Evolutionary conservation across 64 coral and sea anemone genomes (phyloP).

Genomic region (Anthopleura sola): DNA sequence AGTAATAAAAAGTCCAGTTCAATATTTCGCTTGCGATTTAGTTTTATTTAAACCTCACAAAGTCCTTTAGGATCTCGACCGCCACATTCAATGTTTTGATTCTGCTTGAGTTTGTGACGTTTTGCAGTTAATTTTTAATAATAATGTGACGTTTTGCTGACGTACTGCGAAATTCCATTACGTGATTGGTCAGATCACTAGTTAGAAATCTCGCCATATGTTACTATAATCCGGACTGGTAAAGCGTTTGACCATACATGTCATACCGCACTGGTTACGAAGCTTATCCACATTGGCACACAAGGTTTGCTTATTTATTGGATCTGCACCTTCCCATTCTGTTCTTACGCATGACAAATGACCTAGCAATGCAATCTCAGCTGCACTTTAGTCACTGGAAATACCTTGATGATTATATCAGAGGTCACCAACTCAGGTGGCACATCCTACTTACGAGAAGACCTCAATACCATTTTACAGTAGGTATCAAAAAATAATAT

Average conservation of each 20-base stretch:
- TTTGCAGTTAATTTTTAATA: too few relatives aligned
- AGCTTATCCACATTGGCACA: neutral
- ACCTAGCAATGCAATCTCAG: neutral
- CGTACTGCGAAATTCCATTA: too few relatives aligned
- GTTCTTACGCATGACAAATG: neutral
- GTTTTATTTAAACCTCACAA: too few relatives aligned
- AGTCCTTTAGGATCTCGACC: too few relatives aligned
- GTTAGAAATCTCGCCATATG: too few relatives aligned
- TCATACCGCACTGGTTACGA: neutral
- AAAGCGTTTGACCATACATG: constrained; percentile 3
- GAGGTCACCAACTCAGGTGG: neutral
- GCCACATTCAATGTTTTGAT: too few relatives aligned
- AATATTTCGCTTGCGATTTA: too few relatives aligned
- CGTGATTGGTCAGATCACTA: too few relatives aligned
- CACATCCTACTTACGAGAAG: neutral
- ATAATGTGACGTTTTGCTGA: too few relatives aligned
- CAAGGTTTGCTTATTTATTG: neutral
- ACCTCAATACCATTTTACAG: neutral
- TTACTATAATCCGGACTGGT: too few relatives aligned
- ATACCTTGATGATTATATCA: neutral
- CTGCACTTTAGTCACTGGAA: neutral
- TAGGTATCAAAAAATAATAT: neutral
- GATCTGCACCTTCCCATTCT: constrained; percentile 11
- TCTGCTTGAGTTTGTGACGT: too few relatives aligned
- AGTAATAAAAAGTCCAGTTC: too few relatives aligned